phyloP scores from a whole-genome alignment of 2,888 invertebrate species.

The Autographa pulchrina region DNA sequence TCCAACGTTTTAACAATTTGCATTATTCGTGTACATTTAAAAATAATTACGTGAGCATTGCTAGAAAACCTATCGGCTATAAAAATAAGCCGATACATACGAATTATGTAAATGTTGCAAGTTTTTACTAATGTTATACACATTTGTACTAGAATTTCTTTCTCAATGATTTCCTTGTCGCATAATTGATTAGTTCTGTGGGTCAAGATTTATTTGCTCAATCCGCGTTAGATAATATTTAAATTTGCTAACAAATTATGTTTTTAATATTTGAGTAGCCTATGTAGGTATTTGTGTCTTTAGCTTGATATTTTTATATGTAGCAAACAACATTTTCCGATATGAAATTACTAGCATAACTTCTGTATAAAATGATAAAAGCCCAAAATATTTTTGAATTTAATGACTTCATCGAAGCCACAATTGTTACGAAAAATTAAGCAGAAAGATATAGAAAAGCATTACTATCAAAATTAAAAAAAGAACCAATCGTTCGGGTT shows the following conservation, averaged over 20 bases:
- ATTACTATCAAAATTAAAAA: neutral
- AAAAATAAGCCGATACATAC: neutral
- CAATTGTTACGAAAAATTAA: too few species aligned
- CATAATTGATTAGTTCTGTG: constrained; percentile 16
- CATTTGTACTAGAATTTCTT: constrained; percentile 45
- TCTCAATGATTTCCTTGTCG: constrained; percentile 32
- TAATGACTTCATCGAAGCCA: too few species aligned
- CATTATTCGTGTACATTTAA: constrained; percentile 26
- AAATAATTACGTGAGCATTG: constrained; percentile 11
- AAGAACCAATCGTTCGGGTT: neutral
- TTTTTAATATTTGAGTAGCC: neutral
- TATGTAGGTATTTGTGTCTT: neutral
- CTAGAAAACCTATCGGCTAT: constrained; percentile 10
- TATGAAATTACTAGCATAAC: too few species aligned
- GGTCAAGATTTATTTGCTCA: constrained; percentile 40
- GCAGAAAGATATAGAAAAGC: too few species aligned
- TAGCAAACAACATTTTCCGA: too few species aligned
- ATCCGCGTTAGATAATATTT: constrained; percentile 25
- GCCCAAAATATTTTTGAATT: too few species aligned
- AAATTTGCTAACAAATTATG: constrained; percentile 19
- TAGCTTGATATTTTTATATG: neutral
- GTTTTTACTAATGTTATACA: constrained; percentile 29
- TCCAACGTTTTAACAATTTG: constrained; percentile 20
- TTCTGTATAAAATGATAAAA: too few species aligned
- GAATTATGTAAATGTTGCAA: constrained; percentile 16